Conservation (phyloP, 2,888 invertebrate species). For the Caenorhabditis panamensis region DNA sequence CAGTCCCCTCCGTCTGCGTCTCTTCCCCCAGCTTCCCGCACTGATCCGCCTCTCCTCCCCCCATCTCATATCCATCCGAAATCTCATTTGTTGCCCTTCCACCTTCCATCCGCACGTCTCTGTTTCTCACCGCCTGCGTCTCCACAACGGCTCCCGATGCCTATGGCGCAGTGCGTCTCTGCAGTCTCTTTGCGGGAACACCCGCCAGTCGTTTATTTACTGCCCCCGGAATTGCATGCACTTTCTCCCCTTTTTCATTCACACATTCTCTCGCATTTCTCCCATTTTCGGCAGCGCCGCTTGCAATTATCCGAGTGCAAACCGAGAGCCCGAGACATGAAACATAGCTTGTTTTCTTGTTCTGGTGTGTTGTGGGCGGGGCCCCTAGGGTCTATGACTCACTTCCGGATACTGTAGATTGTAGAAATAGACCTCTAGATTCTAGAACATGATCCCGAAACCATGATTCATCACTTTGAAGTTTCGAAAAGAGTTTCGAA, state of each 20-base stretch:
- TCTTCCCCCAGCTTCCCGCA: slow-evolving; percentile 17
- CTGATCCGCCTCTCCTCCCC: slow-evolving; percentile 20
- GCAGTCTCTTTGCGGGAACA: slow-evolving; percentile 31
- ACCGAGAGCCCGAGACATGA: background rate
- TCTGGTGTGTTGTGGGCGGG: background rate
- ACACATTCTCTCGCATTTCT: slow-evolving; percentile 11
- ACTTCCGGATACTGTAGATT: background rate
- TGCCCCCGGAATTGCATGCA: slow-evolving; percentile 46
- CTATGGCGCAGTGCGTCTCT: slow-evolving; percentile 2
- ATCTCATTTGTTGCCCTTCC: slow-evolving; percentile 57
- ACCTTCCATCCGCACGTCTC: slow-evolving; percentile 26
- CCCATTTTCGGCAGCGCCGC: slow-evolving; percentile 9
- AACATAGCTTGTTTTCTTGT: background rate
- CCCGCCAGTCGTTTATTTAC: slow-evolving; percentile 43
- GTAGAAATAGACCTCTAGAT: too few species aligned
- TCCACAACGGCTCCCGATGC: slow-evolving; percentile 32
- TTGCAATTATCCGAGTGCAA: slow-evolving; percentile 8
- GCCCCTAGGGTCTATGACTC: background rate
- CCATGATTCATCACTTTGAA: too few species aligned
- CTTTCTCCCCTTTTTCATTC: slow-evolving; percentile 15
- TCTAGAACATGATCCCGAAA: too few species aligned
- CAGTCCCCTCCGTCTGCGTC: slow-evolving; percentile 35
- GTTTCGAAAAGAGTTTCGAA: too few species aligned
- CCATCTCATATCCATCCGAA: slow-evolving; percentile 26
- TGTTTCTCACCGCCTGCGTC: slow-evolving; percentile 32